Percentiles rank a stretch among this genome's conserved stretches.
These are phyloP conservation scores for Apogon talboti DNA, from an alignment of 2,797 vertebrate species.

Conservation along the genomic window DNA sequence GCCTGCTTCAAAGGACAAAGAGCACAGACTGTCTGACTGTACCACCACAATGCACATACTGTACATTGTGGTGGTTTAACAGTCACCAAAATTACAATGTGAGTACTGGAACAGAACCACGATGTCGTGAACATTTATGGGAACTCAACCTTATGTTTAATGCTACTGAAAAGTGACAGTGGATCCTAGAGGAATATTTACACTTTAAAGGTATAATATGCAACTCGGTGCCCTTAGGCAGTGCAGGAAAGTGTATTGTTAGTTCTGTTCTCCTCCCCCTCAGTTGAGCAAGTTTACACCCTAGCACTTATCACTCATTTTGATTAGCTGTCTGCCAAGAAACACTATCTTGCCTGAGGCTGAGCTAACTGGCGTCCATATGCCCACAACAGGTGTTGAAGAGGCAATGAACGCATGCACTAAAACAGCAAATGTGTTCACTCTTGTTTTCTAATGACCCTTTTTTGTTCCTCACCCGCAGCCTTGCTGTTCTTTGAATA, in stretches of 20 bases:
- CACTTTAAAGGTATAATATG: constrained; percentile 30
- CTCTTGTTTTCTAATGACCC: constrained; percentile 48
- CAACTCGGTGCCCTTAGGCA: constrained; percentile 18
- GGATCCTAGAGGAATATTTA: constrained; percentile 28
- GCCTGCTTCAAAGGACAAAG: background rate
- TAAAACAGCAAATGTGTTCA: constrained; percentile 45
- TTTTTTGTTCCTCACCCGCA: constrained; percentile 33
- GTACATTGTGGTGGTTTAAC: constrained; percentile 15
- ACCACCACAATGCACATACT: constrained; percentile 14
- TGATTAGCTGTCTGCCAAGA: constrained; percentile 58
- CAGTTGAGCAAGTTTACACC: constrained; percentile 42
- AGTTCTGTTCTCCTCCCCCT: constrained; percentile 35
- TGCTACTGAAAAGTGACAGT: constrained; percentile 16
- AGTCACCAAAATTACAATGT: constrained; percentile 30
- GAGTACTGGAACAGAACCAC: constrained; percentile 20
- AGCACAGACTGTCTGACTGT: background rate
- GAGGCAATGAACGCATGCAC: constrained; percentile 49
- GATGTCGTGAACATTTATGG: constrained; percentile 34
- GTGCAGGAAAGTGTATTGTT: constrained; percentile 3
- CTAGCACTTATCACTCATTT: constrained; percentile 58
- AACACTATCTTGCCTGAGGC: constrained; percentile 48
- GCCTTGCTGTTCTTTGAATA: constrained; percentile 18
- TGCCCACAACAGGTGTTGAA: constrained; percentile 61
- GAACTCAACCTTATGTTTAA: constrained; percentile 14
- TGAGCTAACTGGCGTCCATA: constrained; percentile 44